Percentiles rank a stretch among this genome's conserved stretches.
Evolutionary conservation across 2,888 invertebrate species (phyloP).

Genomic region (Stomorhina lunata): DNA sequence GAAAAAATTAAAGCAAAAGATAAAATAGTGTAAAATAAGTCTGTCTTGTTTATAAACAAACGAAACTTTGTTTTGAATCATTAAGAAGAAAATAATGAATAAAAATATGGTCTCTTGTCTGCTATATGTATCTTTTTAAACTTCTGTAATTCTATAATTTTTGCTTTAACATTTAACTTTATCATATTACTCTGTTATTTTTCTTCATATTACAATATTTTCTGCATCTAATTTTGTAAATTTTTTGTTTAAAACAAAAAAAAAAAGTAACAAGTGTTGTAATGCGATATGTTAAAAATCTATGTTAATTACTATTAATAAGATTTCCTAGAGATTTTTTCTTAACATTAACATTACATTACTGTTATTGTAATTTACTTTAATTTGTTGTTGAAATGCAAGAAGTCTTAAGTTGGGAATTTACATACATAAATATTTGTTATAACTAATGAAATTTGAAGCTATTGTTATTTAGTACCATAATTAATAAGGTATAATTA

Average conservation of each 20-base stretch:
- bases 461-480: too few relatives aligned
- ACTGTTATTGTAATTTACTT: not conserved
- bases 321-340: not conserved
- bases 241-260: not conserved
- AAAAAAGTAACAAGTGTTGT: not conserved
- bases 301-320: constrained; percentile 17
- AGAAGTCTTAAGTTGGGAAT: too few relatives aligned
- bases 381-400: not conserved
- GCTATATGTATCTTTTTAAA: not conserved
- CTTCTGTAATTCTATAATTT: too few relatives aligned
- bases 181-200: constrained; percentile 8
- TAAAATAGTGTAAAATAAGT: constrained; percentile 36
- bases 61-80: not conserved
- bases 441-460: too few relatives aligned
- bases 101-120: not conserved
- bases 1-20: constrained; percentile 12
- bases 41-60: constrained; percentile 20
- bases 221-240: not conserved
- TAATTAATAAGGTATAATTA: too few relatives aligned
- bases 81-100: not conserved
- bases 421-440: not conserved
- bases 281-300: constrained; percentile 10
- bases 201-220: not conserved
- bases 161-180: too few relatives aligned
- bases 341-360: too few relatives aligned